These are phyloP conservation scores for Bolinopsis microptera DNA, from an alignment of 37 sponge, comb jelly and placozoan species.

Conservation along the genomic window DNA sequence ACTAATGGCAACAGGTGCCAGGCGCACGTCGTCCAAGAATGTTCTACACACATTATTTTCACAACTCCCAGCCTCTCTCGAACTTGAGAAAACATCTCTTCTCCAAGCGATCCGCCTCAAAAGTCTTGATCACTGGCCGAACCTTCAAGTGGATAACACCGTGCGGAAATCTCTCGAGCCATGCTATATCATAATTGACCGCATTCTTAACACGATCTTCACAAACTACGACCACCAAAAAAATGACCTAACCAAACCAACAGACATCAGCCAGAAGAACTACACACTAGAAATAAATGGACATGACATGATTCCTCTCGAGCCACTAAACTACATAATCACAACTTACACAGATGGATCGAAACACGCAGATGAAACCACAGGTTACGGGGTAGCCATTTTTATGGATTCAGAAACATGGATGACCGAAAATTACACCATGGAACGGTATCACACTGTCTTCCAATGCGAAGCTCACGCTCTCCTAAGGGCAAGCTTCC, in stretches of 20 bases:
- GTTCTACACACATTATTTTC: neutral
- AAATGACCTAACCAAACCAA: neutral
- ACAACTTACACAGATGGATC: no score
- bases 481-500: no score
- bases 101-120: no score
- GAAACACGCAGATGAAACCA: no score
- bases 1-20: conserved; percentile 1
- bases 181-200: neutral
- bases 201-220: neutral
- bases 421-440: no score
- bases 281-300: neutral
- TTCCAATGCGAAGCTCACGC: no score
- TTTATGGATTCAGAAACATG: no score
- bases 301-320: no score
- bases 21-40: neutral
- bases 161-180: neutral
- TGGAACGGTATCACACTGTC: no score
- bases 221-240: neutral
- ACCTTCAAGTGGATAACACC: neutral
- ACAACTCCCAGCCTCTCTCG: neutral
- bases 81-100: conserved; percentile 13
- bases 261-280: neutral
- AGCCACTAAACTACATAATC: no score
- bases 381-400: no score
- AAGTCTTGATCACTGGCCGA: conserved; percentile 20